Evolutionary conservation across 2,113 vertebrate genomes (phyloP), one percentile per base, ranked within the genome.

Genomic region (Prionailurus viverrinus): DNA sequence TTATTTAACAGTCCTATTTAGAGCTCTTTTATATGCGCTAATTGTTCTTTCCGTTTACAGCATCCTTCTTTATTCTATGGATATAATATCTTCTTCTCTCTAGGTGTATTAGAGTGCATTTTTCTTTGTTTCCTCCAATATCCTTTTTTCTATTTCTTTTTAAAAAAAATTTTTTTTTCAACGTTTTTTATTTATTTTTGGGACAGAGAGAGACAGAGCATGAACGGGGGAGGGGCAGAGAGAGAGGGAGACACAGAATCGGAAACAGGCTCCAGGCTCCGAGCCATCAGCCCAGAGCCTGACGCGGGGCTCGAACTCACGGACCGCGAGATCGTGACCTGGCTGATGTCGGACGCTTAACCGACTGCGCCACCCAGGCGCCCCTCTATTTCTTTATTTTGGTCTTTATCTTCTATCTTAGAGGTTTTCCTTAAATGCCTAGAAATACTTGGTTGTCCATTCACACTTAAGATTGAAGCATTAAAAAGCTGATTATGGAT

Each of bases 371-470:
- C 36, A 36, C 36, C 36, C 36, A 36, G 36, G 36, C 36, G 36
- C 36, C 36, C 36, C 36, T 66, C 45, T 69, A 4, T 41, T 69
- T 95, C 33, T 78, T 81, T 58, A 36, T 45, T 82, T 84, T 92
- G 4, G 5, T 69, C 12, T 87, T 95, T 88, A 53, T 88, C 33
- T 93, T 88, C 80, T 78, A 80, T 88, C 33, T 76, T 58, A 68
- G 21, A 83, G 33, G 31, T 13, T 88, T 94, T 63, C 36, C 82
- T 96, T 94, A 84, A 94, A 79, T 73, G 31, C 29, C 19, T 39
- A 36, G 7, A 91, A 58, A 68, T 82, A 87, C 5, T 94, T 74
- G 48, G 27, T 68, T 88, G 48, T 69, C 68, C 8, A 41, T 87
- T 88, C 76, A 78, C 25, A 19, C 9, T 66, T 48, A 82, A 76